Percentiles rank a stretch among this genome's conserved stretches.
Evolutionary conservation across 2,888 invertebrate species (phyloP).

Genomic region (Drosophila multiciliata): DNA sequence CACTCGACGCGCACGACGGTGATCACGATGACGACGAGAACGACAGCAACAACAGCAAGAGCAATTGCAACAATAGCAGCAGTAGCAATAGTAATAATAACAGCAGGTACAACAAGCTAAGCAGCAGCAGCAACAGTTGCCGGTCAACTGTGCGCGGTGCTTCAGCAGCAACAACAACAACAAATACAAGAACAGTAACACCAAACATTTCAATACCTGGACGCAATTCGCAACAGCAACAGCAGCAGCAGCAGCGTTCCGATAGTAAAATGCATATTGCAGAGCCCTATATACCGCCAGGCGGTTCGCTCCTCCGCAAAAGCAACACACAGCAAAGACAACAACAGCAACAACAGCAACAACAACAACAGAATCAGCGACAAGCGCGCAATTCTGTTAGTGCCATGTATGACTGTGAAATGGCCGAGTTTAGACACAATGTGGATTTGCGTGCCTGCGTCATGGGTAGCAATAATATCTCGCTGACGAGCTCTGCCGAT

Average conservation of each 20-base stretch:
- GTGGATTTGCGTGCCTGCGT: constrained; percentile 84
- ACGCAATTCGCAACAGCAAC: constrained; percentile 18
- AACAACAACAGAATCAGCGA: constrained; percentile 46
- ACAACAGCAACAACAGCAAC: constrained; percentile 41
- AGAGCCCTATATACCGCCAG: constrained; percentile 83
- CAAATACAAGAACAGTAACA: constrained; percentile 18
- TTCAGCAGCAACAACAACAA: constrained; percentile 24
- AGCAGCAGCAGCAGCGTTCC: neutral
- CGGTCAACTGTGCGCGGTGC: constrained; percentile 24
- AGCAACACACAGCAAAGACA: constrained; percentile 65
- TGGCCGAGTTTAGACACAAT: constrained; percentile 81
- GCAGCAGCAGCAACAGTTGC: constrained; percentile 43
- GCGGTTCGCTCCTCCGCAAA: constrained; percentile 83
- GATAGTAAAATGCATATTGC: neutral
- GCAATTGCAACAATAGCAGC: constrained; percentile 3
- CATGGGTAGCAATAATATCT: constrained; percentile 84
- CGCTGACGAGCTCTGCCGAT: constrained; percentile 67
- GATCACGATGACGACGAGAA: neutral
- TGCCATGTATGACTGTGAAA: neutral
- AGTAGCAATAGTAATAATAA: neutral
- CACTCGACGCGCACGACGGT: constrained; percentile 9
- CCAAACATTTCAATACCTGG: constrained; percentile 25
- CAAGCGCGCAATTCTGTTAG: neutral
- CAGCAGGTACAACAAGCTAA: constrained; percentile 1
- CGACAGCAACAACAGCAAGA: neutral